These are phyloP conservation scores for Acropternis orthonyx DNA, from an alignment of 2,797 vertebrate species.

Conservation along the genomic window DNA sequence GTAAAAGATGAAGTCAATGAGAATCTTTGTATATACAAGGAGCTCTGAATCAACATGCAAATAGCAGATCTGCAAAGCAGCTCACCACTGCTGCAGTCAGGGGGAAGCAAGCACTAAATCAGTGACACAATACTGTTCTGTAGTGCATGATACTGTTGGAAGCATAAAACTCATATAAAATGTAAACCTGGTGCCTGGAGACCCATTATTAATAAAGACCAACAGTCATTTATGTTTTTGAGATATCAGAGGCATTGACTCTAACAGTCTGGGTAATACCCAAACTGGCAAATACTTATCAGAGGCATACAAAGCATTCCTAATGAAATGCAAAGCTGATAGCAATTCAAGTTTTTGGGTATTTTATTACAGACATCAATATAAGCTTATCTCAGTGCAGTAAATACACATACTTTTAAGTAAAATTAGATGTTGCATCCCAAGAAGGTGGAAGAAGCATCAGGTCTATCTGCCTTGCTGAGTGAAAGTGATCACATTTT, in stretches of 20 bases:
- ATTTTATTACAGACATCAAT: constrained; percentile 44
- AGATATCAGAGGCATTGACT: constrained; percentile 1
- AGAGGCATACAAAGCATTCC: neutral
- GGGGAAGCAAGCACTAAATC: neutral
- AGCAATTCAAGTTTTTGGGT: neutral
- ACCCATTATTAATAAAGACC: neutral
- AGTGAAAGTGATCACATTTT: constrained; percentile 20
- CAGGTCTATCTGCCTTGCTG: neutral
- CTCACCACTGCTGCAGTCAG: neutral
- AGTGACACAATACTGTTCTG: neutral
- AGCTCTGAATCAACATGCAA: neutral
- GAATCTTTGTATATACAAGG: neutral
- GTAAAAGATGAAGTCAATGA: neutral
- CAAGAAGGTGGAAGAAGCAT: constrained; percentile 15
- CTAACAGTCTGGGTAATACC: constrained; percentile 21
- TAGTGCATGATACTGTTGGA: neutral
- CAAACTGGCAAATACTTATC: constrained; percentile 33
- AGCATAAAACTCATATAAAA: neutral
- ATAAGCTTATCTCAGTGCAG: constrained; percentile 33
- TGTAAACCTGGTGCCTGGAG: neutral
- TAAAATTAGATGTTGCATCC: neutral
- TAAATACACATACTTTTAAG: constrained; percentile 16
- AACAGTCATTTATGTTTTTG: neutral
- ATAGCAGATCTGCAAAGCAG: neutral
- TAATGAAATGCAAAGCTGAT: constrained; percentile 43